A percentile compares a stretch with the other conserved stretches of the same genome.
These are phyloP conservation scores for Papilio polyxenes DNA, from an alignment of 1,140 invertebrate genomes.

Conservation along the genomic window DNA sequence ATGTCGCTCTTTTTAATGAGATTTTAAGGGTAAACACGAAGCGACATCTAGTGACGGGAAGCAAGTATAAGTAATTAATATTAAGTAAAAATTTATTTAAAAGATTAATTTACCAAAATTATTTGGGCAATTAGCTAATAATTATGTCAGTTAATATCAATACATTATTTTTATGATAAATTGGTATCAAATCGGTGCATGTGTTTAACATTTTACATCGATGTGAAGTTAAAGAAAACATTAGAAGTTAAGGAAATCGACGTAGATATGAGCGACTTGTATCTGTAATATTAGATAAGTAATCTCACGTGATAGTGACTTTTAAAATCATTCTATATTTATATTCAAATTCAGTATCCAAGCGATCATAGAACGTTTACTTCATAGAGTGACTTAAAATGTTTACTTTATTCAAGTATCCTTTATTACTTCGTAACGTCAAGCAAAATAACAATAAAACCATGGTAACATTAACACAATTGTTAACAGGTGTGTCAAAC, in stretches of 20 bases:
- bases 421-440: too few relatives aligned
- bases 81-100: background rate
- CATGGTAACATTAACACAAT: too few relatives aligned
- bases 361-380: too few relatives aligned
- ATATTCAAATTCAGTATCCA: background rate
- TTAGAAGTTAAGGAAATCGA: background rate
- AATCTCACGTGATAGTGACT: background rate
- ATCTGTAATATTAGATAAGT: background rate
- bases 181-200: background rate
- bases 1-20: background rate
- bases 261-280: background rate
- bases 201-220: constrained; percentile 7
- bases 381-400: too few relatives aligned
- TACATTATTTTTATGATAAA: background rate
- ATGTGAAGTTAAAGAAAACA: background rate
- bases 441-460: too few relatives aligned
- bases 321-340: background rate
- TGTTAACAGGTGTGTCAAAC: too few relatives aligned
- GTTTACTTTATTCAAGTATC: too few relatives aligned
- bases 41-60: constrained; percentile 7
- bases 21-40: background rate
- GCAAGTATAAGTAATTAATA: background rate
- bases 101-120: background rate
- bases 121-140: background rate
- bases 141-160: background rate